Evolutionary conservation across 2,888 invertebrate genomes (phyloP), one percentile per base, ranked within the genome.

Genomic region (Eristalinus aeneus): DNA sequence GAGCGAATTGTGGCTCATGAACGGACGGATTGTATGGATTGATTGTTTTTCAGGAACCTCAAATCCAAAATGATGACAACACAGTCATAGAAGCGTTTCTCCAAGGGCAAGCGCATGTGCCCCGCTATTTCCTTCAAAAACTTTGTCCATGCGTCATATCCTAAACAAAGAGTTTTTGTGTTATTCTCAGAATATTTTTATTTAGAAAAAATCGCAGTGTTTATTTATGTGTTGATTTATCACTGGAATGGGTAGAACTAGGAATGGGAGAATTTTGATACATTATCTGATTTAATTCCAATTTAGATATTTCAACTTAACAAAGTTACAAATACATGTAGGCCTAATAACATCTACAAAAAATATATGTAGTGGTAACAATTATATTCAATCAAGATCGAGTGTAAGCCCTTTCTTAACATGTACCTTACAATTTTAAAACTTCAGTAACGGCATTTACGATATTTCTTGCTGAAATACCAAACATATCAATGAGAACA

Each of bases 401-500:
- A 16, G 22, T 53, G 34, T 23, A 31, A 31, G 34, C 20, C 22
- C 32, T 39, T 71, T 58, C 31, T 27, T 10, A 20, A 22, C 10
- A 36, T 32, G 12, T 12, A 36, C n/a, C 32, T 92, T 91, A 93
- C 86, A 93, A 90, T 90, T 95, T 94, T 73, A 96, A 92, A 73
- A 97, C 90, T 56, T 94, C 94, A 72, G 93, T 93, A 9, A 95
- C 96, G 54, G 97, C 97, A 72, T 93, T 93, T 16, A 94, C 95
- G 90, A 99, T 95, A 91, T 96, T 95, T 68, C 95, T 94, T 1
- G 98, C 95, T 88, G 96, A 97, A 90, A 99, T 96, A 88, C 98
- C 98, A 93, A 95, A 99, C 92, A 95, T 94, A 89, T 98, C 97
- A 82, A 99, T 94, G 72, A 99, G 94, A 2, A 95, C 97, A 36